Evolutionary conservation across 2,888 invertebrate genomes (phyloP).

Genomic region (Pollenia angustigena): DNA sequence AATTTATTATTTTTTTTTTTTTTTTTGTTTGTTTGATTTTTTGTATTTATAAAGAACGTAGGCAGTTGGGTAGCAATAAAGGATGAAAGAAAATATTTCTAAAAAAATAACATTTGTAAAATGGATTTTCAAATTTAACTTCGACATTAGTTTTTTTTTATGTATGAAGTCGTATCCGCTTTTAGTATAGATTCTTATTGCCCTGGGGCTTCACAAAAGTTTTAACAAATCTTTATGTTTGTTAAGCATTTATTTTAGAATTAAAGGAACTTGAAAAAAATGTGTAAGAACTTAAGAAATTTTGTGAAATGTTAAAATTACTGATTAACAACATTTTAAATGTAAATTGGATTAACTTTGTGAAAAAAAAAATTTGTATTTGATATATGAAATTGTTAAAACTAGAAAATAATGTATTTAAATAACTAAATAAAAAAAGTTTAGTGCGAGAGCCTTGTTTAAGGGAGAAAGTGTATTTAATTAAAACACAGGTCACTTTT

Average conservation of each 20-base stretch:
- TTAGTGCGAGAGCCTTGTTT: too few relatives aligned
- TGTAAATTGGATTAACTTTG: too few relatives aligned
- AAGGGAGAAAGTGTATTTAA: too few relatives aligned
- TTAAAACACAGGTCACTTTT: too few relatives aligned
- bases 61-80: neutral
- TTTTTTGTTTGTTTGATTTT: neutral
- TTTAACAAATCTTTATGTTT: conserved; percentile 29
- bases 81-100: neutral
- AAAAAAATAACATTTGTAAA: neutral
- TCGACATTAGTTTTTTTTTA: neutral
- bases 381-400: too few relatives aligned
- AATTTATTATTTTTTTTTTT: conserved; percentile 10
- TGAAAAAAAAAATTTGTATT: too few relatives aligned
- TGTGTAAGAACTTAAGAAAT: neutral
- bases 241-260: neutral
- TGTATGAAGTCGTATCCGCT: neutral
- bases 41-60: conserved; percentile 20
- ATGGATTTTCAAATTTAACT: neutral
- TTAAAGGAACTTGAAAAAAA: conserved; percentile 3
- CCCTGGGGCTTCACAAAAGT: conserved; percentile 14
- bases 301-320: neutral
- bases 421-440: too few relatives aligned
- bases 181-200: neutral
- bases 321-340: neutral
- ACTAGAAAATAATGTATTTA: too few relatives aligned